Conservation (phyloP, 2,113 vertebrate species). For the Phoenicopterus ruber region DNA sequence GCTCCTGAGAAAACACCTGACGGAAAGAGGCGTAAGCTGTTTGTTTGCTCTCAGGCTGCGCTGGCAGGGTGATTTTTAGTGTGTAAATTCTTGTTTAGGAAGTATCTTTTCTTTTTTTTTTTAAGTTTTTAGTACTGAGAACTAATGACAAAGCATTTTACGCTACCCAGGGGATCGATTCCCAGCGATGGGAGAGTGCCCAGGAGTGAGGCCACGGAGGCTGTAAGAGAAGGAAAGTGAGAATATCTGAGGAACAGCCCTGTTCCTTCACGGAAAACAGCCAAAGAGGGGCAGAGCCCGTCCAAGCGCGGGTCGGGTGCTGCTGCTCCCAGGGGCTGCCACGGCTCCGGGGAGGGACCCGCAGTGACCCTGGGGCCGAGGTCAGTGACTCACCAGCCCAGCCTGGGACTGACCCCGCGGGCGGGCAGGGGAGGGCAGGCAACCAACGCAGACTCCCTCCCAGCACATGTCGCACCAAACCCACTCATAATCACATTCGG, state of each 20-base stretch:
- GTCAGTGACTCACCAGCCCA: neutral
- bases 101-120: neutral
- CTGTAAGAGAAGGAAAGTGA: neutral
- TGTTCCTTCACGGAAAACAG: neutral
- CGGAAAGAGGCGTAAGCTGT: neutral
- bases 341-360: rapidly evolving
- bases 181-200: rapidly evolving
- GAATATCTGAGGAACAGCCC: neutral
- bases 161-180: too few species aligned
- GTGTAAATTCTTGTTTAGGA: neutral
- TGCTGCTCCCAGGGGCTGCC: neutral
- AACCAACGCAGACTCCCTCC: neutral
- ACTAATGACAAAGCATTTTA: neutral
- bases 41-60: neutral
- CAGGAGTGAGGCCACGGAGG: neutral
- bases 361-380: neutral
- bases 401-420: rapidly evolving
- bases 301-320: rapidly evolving
- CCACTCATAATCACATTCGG: neutral
- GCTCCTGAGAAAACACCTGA: neutral
- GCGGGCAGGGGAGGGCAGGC: neutral
- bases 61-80: neutral
- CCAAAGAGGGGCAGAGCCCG: neutral
- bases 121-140: neutral
- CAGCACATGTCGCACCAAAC: neutral